These are phyloP conservation scores for Dichetophora obliterata DNA, from an alignment of 2,888 invertebrate genomes.

Conservation along the genomic window DNA sequence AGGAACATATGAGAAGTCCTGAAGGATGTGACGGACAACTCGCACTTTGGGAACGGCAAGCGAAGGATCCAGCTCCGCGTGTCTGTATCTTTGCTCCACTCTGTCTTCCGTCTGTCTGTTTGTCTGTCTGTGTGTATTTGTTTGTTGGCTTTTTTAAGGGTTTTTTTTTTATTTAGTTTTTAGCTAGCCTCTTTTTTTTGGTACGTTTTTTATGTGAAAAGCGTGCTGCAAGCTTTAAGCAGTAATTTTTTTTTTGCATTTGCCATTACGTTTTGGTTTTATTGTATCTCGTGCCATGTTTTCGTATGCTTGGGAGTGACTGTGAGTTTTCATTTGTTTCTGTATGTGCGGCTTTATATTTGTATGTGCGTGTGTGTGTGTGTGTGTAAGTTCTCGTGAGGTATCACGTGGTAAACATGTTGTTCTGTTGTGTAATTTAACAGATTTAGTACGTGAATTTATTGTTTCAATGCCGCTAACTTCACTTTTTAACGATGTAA, in stretches of 20 bases:
- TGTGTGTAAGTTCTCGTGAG: not conserved
- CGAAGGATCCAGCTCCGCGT: not conserved
- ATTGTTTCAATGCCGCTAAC: slow-evolving; percentile 36
- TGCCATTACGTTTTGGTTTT: slow-evolving; percentile 31
- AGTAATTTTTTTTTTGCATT: slow-evolving; percentile 45
- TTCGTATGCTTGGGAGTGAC: not conserved
- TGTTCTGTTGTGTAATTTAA: slow-evolving; percentile 26
- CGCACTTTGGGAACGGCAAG: not conserved
- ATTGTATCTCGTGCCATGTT: not conserved
- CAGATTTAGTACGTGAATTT: slow-evolving; percentile 37
- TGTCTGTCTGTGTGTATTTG: not conserved
- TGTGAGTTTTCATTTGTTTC: not conserved
- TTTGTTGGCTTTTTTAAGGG: not conserved
- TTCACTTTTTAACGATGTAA: slow-evolving; percentile 10
- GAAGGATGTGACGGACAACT: not conserved
- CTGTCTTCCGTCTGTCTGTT: not conserved
- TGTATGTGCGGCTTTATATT: not conserved
- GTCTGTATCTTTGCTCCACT: not conserved
- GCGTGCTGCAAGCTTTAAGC: slow-evolving; percentile 52
- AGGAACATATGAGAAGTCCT: not conserved
- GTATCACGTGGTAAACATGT: slow-evolving; percentile 36
- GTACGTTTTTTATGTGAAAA: slow-evolving; percentile 55
- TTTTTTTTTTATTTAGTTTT: slow-evolving; percentile 2
- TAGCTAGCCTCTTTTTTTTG: not conserved
- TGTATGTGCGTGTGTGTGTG: not conserved